phyloP scores from a whole-genome alignment of 2,113 vertebrate species.

The Scophthalmus maximus region DNA sequence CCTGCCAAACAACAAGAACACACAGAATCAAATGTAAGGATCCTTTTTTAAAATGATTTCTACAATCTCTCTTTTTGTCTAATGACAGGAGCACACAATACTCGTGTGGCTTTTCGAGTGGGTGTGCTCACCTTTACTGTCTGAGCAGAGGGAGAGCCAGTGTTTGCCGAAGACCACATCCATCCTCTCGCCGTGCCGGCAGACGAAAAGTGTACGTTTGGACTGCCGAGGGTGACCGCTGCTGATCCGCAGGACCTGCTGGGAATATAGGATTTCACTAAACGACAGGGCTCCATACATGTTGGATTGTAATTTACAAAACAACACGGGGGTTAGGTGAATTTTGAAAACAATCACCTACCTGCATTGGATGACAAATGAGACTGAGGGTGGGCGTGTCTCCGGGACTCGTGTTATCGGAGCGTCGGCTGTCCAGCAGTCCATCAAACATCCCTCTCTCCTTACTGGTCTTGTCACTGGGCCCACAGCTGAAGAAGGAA shows the following conservation, averaged over 20 bases:
- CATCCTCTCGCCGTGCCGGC: constrained; percentile 96
- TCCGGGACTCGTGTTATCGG: constrained; percentile 84
- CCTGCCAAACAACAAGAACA: constrained; percentile 76
- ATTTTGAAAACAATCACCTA: constrained; percentile 42
- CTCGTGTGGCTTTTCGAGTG: background rate
- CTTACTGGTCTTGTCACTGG: constrained; percentile 72
- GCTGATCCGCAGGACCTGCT: constrained; percentile 87
- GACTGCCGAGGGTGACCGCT: constrained; percentile 83
- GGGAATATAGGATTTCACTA: background rate
- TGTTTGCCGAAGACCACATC: constrained; percentile 98
- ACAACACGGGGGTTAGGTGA: background rate
- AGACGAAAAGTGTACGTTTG: constrained; percentile 95
- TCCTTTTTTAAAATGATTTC: background rate
- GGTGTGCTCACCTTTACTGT: constrained; percentile 90
- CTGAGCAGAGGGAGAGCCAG: constrained; percentile 95
- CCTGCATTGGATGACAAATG: constrained; percentile 94
- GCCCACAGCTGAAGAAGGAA: constrained; percentile 89
- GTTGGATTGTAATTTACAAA: background rate
- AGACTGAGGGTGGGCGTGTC: constrained; percentile 87
- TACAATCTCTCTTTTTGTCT: background rate
- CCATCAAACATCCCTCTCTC: constrained; percentile 83
- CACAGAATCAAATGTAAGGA: background rate
- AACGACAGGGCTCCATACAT: too few species aligned
- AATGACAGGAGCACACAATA: background rate
- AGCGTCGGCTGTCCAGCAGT: constrained; percentile 85